These are phyloP conservation scores for Neomorphus geoffroyi DNA, from an alignment of 2,797 vertebrate species.

Conservation along the genomic window DNA sequence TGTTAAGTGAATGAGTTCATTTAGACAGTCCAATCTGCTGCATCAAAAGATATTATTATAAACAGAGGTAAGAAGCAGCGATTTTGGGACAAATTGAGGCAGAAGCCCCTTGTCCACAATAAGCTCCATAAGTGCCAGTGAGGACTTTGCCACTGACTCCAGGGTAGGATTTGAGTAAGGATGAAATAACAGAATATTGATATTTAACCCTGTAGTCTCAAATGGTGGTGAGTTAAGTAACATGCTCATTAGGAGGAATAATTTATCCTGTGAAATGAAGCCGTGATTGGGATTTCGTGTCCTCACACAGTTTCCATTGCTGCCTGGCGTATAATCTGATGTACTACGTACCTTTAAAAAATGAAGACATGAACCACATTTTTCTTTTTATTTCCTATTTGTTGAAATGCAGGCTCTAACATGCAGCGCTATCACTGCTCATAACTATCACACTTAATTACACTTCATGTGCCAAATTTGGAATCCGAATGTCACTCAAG, in stretches of 20 bases:
- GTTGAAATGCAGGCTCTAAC: background rate
- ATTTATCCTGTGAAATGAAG: background rate
- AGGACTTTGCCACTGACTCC: background rate
- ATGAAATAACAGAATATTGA: background rate
- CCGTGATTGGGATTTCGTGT: background rate
- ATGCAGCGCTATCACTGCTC: background rate
- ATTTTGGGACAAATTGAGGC: background rate
- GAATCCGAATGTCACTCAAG: conserved; percentile 29
- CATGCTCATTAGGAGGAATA: background rate
- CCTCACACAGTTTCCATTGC: background rate
- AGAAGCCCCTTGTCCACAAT: background rate
- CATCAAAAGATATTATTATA: background rate
- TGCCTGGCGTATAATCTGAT: background rate
- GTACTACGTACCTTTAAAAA: background rate
- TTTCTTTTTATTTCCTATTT: background rate
- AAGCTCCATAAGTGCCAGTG: background rate
- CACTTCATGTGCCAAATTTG: background rate
- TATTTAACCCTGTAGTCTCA: background rate
- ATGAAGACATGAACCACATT: background rate
- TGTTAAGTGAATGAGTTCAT: background rate
- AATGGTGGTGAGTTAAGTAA: background rate
- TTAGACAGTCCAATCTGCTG: background rate
- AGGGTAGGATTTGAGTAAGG: background rate
- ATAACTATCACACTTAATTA: conserved; percentile 23
- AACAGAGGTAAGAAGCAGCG: background rate